Evolutionary conservation across 2,888 invertebrate genomes (phyloP).

Genomic region (Nemapogon koenigi): DNA sequence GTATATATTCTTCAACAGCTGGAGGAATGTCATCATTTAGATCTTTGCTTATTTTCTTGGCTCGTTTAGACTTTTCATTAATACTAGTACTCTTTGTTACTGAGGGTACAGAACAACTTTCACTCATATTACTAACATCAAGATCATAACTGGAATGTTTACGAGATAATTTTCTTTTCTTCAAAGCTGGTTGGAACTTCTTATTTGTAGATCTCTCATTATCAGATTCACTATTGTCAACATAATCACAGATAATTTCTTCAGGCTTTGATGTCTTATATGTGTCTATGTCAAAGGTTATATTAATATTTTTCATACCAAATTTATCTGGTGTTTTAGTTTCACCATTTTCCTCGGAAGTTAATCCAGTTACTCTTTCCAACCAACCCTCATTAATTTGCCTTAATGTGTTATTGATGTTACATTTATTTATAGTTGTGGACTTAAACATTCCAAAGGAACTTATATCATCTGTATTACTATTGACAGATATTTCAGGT

Average conservation of each 20-base stretch:
- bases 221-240: slow-evolving; percentile 78
- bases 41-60: slow-evolving; percentile 14
- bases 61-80: slow-evolving; percentile 13
- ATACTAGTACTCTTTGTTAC: slow-evolving; percentile 9
- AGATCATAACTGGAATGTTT: slow-evolving; percentile 9
- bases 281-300: too few relatives aligned
- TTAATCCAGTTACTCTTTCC: slow-evolving; percentile 47
- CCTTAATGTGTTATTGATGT: slow-evolving; percentile 25
- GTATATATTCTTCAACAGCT: slow-evolving; percentile 47
- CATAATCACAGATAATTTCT: slow-evolving; percentile 59
- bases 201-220: slow-evolving; percentile 42
- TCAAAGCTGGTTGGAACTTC: slow-evolving; percentile 63
- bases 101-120: not conserved
- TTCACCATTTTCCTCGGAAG: slow-evolving; percentile 21
- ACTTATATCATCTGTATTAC: too few relatives aligned
- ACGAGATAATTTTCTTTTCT: slow-evolving; percentile 47
- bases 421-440: too few relatives aligned
- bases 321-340: slow-evolving; percentile 23
- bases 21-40: slow-evolving; percentile 33
- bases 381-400: slow-evolving; percentile 50
- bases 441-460: too few relatives aligned
- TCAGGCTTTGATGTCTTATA: too few relatives aligned
- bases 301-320: slow-evolving; percentile 42
- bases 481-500: too few relatives aligned
- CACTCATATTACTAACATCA: not conserved